Conservation (phyloP, 2,113 vertebrate genomes). For the Oncorhynchus mykiss region DNA sequence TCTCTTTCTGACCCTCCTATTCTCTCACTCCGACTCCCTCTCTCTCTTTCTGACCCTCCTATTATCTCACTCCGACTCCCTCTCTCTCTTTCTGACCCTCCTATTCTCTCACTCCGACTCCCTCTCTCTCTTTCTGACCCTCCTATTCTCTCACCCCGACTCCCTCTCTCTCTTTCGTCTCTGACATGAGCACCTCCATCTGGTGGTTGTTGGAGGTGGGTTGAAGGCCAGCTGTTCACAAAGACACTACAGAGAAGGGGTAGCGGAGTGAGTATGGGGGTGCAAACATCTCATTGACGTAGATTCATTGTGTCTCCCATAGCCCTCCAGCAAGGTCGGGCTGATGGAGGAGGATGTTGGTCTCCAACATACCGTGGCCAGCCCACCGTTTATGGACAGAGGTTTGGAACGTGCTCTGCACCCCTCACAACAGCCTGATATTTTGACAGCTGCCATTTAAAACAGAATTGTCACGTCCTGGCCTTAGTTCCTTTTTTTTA, state of each 20-base stretch:
- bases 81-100: constrained; percentile 10
- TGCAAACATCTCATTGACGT: not conserved
- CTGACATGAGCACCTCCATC: not conserved
- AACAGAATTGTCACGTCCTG: constrained; percentile 25
- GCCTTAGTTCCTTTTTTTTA: no score
- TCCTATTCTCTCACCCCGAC: constrained; percentile 2
- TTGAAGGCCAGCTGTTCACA: constrained; percentile 13
- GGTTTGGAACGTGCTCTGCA: constrained; percentile 39
- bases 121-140: constrained; percentile 20
- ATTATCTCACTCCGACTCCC: no score
- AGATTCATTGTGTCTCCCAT: constrained; percentile 4
- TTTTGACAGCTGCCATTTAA: constrained; percentile 78
- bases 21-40: no score
- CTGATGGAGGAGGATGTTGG: constrained; percentile 9
- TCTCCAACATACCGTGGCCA: constrained; percentile 37
- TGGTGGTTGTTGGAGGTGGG: not conserved
- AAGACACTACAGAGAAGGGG: not conserved
- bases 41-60: no score
- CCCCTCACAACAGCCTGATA: constrained; percentile 47
- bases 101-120: constrained; percentile 4
- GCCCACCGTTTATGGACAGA: constrained; percentile 48
- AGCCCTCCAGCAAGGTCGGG: constrained; percentile 49
- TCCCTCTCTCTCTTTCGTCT: constrained; percentile 16
- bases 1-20: no score
- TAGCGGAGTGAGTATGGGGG: no score